phyloP scores from a whole-genome alignment of 2,888 invertebrate genomes.

The Julus scanicus region DNA sequence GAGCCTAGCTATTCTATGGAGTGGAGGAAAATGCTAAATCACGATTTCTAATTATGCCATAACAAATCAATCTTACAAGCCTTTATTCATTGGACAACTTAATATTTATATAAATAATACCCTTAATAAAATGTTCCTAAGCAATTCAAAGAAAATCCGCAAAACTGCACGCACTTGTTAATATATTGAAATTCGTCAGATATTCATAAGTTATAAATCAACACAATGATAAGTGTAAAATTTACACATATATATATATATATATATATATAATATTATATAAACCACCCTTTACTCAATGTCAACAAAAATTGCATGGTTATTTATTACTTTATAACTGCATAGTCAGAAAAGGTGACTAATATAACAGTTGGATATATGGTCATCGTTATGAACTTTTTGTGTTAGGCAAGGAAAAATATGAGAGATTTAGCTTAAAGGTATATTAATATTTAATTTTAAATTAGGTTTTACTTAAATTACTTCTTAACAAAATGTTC shows the following conservation, averaged over 20 bases:
- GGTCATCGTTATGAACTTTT: neutral
- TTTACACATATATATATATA: neutral
- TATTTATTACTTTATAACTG: neutral
- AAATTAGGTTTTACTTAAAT: neutral
- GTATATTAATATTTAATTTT: too few relatives aligned
- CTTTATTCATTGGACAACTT: neutral
- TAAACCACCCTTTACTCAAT: neutral
- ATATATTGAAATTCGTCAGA: neutral
- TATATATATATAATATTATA: too few relatives aligned
- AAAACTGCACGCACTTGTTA: neutral
- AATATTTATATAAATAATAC: neutral
- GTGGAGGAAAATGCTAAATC: conserved; percentile 15
- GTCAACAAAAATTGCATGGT: neutral
- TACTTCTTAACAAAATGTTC: neutral
- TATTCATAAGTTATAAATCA: neutral
- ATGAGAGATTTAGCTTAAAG: too few relatives aligned
- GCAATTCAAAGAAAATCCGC: neutral
- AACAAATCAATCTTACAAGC: neutral
- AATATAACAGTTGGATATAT: neutral
- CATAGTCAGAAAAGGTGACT: neutral
- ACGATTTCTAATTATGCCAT: neutral
- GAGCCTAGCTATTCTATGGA: neutral
- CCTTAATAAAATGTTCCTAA: neutral
- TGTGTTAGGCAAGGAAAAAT: neutral
- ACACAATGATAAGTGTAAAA: neutral